phyloP scores from a whole-genome alignment of 2,113 vertebrate genomes.

The Myxocyprinus asiaticus region DNA sequence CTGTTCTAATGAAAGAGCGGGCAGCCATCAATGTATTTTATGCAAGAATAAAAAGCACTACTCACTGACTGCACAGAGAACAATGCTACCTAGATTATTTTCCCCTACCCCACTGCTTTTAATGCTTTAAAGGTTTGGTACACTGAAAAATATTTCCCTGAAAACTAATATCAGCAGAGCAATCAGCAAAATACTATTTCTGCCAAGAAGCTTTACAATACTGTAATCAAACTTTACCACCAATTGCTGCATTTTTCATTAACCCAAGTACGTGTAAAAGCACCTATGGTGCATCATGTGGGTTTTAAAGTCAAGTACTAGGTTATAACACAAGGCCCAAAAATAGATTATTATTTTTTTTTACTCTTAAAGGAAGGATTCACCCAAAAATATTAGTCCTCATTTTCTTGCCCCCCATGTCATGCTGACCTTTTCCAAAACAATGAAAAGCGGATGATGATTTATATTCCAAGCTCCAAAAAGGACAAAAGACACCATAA shows the following conservation, averaged over 20 bases:
- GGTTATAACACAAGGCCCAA: no score
- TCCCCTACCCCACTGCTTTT: neutral
- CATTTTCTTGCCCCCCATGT: no score
- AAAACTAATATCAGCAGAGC: neutral
- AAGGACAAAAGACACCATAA: no score
- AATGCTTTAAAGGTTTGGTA: neutral
- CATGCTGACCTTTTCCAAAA: no score
- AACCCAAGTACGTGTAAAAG: neutral
- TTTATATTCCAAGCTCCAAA: no score
- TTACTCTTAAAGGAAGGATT: no score
- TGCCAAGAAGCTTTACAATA: neutral
- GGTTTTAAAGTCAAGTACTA: neutral
- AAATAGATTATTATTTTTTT: no score
- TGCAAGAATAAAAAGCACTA: neutral
- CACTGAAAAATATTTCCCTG: neutral
- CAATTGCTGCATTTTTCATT: neutral
- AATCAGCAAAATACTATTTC: conserved; percentile 5
- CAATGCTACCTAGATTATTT: neutral
- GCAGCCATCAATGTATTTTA: conserved; percentile 54
- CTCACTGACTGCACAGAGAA: neutral
- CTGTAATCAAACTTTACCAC: neutral
- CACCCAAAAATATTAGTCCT: no score
- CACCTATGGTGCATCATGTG: neutral
- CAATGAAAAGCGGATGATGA: no score
- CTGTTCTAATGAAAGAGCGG: conserved; percentile 57